These are phyloP conservation scores for Neopelma chrysocephalum DNA, from an alignment of 2,797 vertebrate species.

Conservation along the genomic window DNA sequence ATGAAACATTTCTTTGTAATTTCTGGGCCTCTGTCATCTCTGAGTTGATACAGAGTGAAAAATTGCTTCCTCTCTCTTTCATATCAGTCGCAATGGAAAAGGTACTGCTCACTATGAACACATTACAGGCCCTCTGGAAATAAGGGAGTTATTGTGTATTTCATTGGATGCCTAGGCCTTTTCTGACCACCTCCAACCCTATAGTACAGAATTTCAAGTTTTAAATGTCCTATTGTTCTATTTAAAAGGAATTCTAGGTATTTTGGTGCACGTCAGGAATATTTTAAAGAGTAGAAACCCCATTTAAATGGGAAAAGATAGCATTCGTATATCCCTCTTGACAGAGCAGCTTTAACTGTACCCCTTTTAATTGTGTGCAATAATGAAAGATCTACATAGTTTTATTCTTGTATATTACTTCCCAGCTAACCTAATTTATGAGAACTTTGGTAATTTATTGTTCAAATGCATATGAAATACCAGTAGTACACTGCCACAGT, in stretches of 20 bases:
- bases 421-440: neutral
- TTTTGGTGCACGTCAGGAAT: neutral
- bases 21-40: neutral
- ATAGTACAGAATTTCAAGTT: neutral
- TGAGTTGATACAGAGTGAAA: neutral
- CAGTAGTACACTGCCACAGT: neutral
- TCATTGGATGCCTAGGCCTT: neutral
- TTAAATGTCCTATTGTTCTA: neutral
- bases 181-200: neutral
- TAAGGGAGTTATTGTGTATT: neutral
- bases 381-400: neutral
- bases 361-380: neutral
- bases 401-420: neutral
- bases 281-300: neutral
- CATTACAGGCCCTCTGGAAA: neutral
- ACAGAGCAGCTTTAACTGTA: neutral
- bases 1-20: neutral
- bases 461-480: neutral
- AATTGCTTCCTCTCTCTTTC: neutral
- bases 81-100: neutral
- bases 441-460: neutral
- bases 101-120: neutral
- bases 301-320: neutral
- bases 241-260: neutral
- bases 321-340: neutral